A percentile compares a stretch with the other conserved stretches of the same genome.
These are phyloP conservation scores for Reinhardtius hippoglossoides DNA, from an alignment of 2,113 vertebrate species.

Conservation along the genomic window DNA sequence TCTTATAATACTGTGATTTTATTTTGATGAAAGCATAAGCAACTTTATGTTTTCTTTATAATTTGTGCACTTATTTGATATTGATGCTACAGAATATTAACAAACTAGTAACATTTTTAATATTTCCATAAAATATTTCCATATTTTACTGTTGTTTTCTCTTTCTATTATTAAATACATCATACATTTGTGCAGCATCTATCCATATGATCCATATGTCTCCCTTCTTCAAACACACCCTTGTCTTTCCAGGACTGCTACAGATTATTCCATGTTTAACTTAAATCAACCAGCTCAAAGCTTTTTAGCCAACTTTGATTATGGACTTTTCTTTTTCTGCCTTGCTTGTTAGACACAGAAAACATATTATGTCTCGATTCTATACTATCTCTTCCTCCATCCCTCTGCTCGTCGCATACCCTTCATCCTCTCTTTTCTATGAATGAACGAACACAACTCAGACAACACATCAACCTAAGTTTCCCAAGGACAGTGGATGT, in stretches of 20 bases:
- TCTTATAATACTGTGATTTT: background rate
- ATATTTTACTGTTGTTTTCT: background rate
- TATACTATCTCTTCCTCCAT: conserved; percentile 5
- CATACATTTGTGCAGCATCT: no score
- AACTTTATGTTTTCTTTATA: background rate
- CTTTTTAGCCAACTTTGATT: conserved; percentile 2
- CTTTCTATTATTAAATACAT: no score
- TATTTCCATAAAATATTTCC: no score
- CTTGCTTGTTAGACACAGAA: background rate
- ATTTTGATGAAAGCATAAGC: background rate
- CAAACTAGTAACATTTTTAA: no score
- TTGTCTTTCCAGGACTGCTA: background rate
- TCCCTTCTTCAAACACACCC: background rate
- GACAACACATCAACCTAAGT: background rate
- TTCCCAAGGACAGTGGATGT: background rate
- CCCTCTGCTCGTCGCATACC: background rate
- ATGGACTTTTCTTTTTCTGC: background rate
- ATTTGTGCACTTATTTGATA: background rate
- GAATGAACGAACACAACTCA: background rate
- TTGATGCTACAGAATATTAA: background rate
- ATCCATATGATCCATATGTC: background rate
- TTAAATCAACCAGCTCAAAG: background rate
- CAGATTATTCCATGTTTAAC: background rate
- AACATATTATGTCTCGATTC: conserved; percentile 5
- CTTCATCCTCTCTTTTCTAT: background rate